A percentile compares a stretch with the other conserved stretches of the same genome.
Evolutionary conservation across 2,888 invertebrate genomes (phyloP).

Genomic region (Galerucella nymphaeae): DNA sequence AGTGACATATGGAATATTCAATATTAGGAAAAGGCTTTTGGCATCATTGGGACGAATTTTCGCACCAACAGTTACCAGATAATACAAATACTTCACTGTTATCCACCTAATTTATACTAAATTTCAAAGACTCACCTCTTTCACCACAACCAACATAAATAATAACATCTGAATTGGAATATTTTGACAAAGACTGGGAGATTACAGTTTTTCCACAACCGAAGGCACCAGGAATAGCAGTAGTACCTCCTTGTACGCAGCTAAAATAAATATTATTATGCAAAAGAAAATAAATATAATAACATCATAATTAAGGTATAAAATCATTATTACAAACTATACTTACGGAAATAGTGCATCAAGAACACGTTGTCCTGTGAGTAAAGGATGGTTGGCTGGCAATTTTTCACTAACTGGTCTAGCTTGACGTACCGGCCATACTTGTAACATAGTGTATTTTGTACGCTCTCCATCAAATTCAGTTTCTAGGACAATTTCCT

Average conservation of each 20-base stretch:
- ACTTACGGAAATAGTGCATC: slow-evolving; percentile 98
- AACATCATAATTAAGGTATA: too few species aligned
- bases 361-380: slow-evolving; percentile 97
- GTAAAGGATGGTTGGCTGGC: slow-evolving; percentile 97
- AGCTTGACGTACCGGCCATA: slow-evolving; percentile 99
- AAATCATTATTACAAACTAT: slow-evolving; percentile 7
- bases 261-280: slow-evolving; percentile 64
- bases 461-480: slow-evolving; percentile 97
- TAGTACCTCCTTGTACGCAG: slow-evolving; percentile 98
- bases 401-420: slow-evolving; percentile 97
- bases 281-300: too few species aligned
- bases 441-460: slow-evolving; percentile 96
- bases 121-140: slow-evolving; percentile 70
- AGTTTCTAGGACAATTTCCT: slow-evolving; percentile 97
- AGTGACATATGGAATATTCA: background rate
- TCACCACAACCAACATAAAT: slow-evolving; percentile 99
- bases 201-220: slow-evolving; percentile 99
- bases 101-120: too few species aligned
- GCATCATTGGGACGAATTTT: too few species aligned
- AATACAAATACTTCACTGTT: background rate
- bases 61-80: background rate
- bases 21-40: too few species aligned
- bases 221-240: slow-evolving; percentile 99
- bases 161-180: slow-evolving; percentile 99
- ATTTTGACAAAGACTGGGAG: slow-evolving; percentile 98